These are phyloP conservation scores for Myanophis thanlyinensis DNA, from an alignment of 2,113 vertebrate genomes.

Conservation along the genomic window DNA sequence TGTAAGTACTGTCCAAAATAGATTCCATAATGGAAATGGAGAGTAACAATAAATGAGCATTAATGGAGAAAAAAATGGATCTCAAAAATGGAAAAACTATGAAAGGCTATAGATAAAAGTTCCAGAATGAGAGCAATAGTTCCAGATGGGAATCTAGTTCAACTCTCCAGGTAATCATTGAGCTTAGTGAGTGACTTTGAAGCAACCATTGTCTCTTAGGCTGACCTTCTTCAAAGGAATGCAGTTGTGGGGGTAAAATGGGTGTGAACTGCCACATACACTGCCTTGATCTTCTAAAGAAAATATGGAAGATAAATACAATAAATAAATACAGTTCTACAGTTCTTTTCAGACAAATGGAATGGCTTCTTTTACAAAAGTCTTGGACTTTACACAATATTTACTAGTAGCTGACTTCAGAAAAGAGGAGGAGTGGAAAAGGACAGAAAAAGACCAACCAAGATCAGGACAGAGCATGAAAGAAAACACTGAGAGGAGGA, in stretches of 20 bases:
- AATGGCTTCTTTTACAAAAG: neutral
- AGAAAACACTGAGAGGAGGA: neutral
- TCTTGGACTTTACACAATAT: neutral
- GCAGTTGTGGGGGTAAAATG: neutral
- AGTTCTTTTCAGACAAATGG: neutral
- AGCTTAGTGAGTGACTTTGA: neutral
- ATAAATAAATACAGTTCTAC: neutral
- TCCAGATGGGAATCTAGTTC: neutral
- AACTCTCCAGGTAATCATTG: neutral
- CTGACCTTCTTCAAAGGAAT: neutral
- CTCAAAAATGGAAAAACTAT: neutral
- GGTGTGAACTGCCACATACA: neutral
- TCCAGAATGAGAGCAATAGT: neutral
- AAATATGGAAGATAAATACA: neutral
- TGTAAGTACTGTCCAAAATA: neutral
- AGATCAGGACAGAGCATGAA: neutral
- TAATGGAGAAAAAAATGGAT: neutral
- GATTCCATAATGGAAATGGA: neutral
- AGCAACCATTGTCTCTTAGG: neutral
- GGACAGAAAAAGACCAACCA: neutral
- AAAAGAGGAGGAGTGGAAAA: slow-evolving; percentile 5
- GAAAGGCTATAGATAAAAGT: neutral
- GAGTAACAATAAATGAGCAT: neutral
- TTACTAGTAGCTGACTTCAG: rapidly evolving
- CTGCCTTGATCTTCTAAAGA: neutral